Percentiles rank a stretch among this genome's conserved stretches.
Evolutionary conservation across 2,113 vertebrate species (phyloP).

Genomic region (Eolophus roseicapilla): DNA sequence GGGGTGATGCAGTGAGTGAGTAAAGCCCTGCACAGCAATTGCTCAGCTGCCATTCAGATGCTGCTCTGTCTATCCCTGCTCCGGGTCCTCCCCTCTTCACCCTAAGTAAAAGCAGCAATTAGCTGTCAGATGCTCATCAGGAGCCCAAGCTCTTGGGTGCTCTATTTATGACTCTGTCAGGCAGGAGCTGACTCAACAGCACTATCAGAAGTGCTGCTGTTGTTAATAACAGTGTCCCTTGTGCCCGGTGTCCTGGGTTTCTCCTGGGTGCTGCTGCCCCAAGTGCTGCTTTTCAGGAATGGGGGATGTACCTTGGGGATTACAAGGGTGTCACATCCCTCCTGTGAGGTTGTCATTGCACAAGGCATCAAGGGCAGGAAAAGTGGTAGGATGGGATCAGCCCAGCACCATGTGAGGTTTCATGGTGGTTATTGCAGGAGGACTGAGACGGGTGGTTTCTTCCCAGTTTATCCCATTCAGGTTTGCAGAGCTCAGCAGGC

Average conservation of each 20-base stretch:
- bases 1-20: not conserved
- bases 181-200: not conserved
- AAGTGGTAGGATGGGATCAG: not conserved
- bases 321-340: not conserved
- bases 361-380: not conserved
- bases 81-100: not conserved
- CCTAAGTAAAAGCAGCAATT: not conserved
- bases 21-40: not conserved
- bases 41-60: not conserved
- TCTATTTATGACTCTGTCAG: not conserved
- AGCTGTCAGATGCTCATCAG: not conserved
- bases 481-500: accelerated
- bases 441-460: not conserved
- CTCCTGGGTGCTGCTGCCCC: not conserved
- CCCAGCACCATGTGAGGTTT: not conserved
- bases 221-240: not conserved
- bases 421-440: accelerated
- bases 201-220: not conserved
- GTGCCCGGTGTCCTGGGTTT: not conserved
- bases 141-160: not conserved
- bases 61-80: not conserved
- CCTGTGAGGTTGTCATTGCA: accelerated
- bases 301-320: not conserved
- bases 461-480: not conserved
- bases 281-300: not conserved